These are phyloP conservation scores for Nipponia nippon DNA, from an alignment of 2,113 vertebrate genomes.

Conservation along the genomic window DNA sequence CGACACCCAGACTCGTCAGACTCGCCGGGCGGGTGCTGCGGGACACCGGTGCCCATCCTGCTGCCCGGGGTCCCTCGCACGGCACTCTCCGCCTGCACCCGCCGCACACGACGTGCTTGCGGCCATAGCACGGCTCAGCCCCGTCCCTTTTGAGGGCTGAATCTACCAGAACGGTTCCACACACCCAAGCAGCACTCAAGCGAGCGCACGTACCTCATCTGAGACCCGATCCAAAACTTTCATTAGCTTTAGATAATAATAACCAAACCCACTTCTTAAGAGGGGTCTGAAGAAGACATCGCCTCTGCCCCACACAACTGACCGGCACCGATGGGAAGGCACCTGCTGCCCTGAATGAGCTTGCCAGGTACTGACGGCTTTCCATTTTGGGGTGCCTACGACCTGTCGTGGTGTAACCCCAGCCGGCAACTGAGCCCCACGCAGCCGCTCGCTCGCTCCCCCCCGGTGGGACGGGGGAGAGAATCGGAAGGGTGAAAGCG, in stretches of 20 bases:
- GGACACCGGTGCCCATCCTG: not conserved
- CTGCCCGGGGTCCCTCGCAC: not conserved
- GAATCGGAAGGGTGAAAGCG: too few relatives aligned
- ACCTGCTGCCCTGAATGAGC: not conserved
- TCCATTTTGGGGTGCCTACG: accelerated
- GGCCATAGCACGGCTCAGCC: accelerated
- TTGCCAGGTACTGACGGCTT: not conserved
- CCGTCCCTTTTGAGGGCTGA: accelerated
- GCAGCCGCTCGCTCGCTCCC: too few relatives aligned
- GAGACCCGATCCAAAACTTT: not conserved
- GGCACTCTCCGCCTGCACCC: accelerated
- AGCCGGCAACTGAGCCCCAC: too few relatives aligned
- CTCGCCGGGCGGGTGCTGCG: accelerated
- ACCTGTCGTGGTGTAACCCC: too few relatives aligned
- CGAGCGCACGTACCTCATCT: accelerated
- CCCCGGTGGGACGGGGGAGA: too few relatives aligned
- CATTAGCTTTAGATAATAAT: not conserved
- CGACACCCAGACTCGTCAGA: not conserved
- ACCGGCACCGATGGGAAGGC: accelerated
- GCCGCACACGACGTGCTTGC: accelerated
- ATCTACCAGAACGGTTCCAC: not conserved
- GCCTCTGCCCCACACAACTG: accelerated
- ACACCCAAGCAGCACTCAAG: accelerated
- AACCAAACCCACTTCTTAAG: not conserved
- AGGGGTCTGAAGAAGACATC: not conserved